Conservation (phyloP, 1,140 invertebrate genomes). For the Drosophila tristis region DNA sequence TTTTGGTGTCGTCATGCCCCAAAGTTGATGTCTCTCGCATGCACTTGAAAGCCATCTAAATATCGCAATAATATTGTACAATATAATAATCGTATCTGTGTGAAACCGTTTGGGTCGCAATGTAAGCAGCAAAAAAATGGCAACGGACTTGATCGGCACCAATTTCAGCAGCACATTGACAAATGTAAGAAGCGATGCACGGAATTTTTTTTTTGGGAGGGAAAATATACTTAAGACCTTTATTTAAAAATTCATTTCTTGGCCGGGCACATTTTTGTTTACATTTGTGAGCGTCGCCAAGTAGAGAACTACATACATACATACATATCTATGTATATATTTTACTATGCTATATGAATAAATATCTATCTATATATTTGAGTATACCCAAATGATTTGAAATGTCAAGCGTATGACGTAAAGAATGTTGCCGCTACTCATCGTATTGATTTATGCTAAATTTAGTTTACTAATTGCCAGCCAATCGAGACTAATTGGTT, state of each 20-base stretch:
- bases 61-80: slow-evolving; percentile 43
- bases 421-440: slow-evolving; percentile 48
- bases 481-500: slow-evolving; percentile 8
- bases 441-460: slow-evolving; percentile 40
- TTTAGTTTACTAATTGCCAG: slow-evolving; percentile 28
- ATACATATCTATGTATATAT: background rate
- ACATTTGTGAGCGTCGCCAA: slow-evolving; percentile 56
- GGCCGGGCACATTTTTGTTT: slow-evolving; percentile 56
- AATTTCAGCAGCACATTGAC: slow-evolving; percentile 68
- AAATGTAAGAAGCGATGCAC: slow-evolving; percentile 64
- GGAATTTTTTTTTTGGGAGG: slow-evolving; percentile 4
- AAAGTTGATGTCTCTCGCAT: slow-evolving; percentile 40
- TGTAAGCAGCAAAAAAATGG: slow-evolving; percentile 76
- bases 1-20: slow-evolving; percentile 47
- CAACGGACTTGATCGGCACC: slow-evolving; percentile 70
- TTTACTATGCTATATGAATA: background rate
- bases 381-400: slow-evolving; percentile 41
- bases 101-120: slow-evolving; percentile 47
- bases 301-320: slow-evolving; percentile 15
- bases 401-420: slow-evolving; percentile 74
- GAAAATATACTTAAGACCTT: slow-evolving; percentile 40
- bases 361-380: background rate
- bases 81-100: slow-evolving; percentile 35
- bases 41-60: slow-evolving; percentile 62
- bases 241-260: slow-evolving; percentile 53